A percentile compares a stretch with the other conserved stretches of the same genome.
phyloP scores from a whole-genome alignment of 2,888 invertebrate genomes.

The Stratiomys singularior region DNA sequence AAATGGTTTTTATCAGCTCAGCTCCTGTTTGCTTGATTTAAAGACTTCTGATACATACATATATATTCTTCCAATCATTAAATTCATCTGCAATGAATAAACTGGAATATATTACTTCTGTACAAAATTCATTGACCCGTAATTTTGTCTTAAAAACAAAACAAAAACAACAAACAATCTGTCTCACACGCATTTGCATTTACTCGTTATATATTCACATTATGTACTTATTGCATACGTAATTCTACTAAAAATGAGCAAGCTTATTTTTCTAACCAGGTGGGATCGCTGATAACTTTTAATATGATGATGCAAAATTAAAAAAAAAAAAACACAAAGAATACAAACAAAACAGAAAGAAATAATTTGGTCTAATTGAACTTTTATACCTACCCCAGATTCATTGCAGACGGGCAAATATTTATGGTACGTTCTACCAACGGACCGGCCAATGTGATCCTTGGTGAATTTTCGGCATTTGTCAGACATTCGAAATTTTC shows the following conservation, averaged over 20 bases:
- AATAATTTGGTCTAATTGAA: conserved; percentile 11
- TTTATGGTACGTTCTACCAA: conserved; percentile 50
- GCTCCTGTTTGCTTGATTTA: conserved; percentile 16
- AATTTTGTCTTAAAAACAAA: not conserved
- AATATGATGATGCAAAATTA: conserved; percentile 1
- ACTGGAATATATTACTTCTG: not conserved
- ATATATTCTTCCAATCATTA: not conserved
- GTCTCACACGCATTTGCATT: not conserved
- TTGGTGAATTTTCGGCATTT: conserved; percentile 2
- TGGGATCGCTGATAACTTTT: not conserved
- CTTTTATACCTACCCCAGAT: conserved; percentile 45
- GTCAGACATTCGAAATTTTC: not conserved
- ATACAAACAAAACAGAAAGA: not conserved
- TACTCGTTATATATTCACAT: conserved; percentile 11
- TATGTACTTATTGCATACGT: conserved; percentile 19
- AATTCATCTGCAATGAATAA: conserved; percentile 32
- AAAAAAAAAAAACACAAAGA: not conserved
- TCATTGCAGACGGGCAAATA: conserved; percentile 51
- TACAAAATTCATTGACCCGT: not conserved
- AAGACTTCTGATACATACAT: not conserved
- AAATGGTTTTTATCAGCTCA: not conserved
- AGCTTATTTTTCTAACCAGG: conserved; percentile 15
- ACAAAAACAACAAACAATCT: not conserved
- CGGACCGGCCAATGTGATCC: conserved; percentile 48
- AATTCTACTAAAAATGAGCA: conserved; percentile 17